phyloP scores from a whole-genome alignment of 2,888 invertebrate genomes.

The Pollenia labialis region DNA sequence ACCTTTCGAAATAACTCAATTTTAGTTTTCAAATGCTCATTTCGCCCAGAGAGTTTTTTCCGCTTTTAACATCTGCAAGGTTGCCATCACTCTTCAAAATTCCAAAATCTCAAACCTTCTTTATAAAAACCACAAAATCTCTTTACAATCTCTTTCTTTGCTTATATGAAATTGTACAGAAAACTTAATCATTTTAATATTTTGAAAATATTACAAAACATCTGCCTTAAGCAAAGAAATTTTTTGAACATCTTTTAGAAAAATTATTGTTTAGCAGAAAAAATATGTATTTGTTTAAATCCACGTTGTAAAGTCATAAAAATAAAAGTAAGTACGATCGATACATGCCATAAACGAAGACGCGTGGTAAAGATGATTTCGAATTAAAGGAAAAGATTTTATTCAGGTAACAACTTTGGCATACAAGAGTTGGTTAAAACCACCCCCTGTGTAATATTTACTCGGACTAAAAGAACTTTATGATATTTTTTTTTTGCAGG shows the following conservation, averaged over 20 bases:
- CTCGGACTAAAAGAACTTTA: slow-evolving; percentile 23
- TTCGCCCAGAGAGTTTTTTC: background rate
- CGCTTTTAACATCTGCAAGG: slow-evolving; percentile 5
- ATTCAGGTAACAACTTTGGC: slow-evolving; percentile 52
- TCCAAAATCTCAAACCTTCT: background rate
- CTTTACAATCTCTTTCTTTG: background rate
- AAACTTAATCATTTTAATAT: background rate
- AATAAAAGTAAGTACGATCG: slow-evolving; percentile 39
- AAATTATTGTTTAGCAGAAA: slow-evolving; percentile 14
- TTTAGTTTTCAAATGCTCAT: slow-evolving; percentile 4
- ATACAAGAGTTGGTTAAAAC: slow-evolving; percentile 17
- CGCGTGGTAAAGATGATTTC: slow-evolving; percentile 54
- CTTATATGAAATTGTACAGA: background rate
- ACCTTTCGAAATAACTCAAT: background rate
- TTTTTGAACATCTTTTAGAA: slow-evolving; percentile 13
- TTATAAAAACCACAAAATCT: slow-evolving; percentile 54
- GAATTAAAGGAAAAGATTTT: slow-evolving; percentile 8
- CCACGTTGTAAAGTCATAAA: slow-evolving; percentile 52
- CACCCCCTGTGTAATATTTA: slow-evolving; percentile 51
- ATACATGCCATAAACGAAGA: slow-evolving; percentile 50
- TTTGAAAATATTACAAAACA: slow-evolving; percentile 33
- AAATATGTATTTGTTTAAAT: slow-evolving; percentile 42
- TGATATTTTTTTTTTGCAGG: background rate
- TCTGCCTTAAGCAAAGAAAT: slow-evolving; percentile 45
- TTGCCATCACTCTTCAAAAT: slow-evolving; percentile 38